Evolutionary conservation across 2,888 invertebrate genomes (phyloP).

Genomic region (Tricholauxania praeusta): DNA sequence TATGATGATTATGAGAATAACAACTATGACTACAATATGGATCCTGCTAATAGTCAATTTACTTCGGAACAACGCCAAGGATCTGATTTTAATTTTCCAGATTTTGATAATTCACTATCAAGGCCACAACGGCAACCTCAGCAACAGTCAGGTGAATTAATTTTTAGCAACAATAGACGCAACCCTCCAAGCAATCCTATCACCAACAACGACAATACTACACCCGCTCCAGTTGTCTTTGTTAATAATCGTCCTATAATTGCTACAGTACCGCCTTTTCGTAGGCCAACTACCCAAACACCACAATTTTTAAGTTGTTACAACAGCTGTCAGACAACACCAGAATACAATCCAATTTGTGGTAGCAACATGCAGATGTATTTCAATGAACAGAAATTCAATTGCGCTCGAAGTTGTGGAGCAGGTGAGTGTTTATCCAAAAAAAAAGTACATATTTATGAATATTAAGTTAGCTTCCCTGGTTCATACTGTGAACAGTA

Average conservation of each 20-base stretch:
- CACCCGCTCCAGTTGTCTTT: slow-evolving; percentile 47
- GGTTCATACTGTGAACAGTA: too few species aligned
- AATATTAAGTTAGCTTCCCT: not conserved
- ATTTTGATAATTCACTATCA: not conserved
- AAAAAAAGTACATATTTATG: not conserved
- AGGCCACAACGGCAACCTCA: not conserved
- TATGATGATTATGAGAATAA: not conserved
- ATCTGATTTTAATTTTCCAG: not conserved
- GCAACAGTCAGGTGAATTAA: slow-evolving; percentile 35
- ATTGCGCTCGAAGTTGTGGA: slow-evolving; percentile 64
- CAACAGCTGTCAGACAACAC: slow-evolving; percentile 60
- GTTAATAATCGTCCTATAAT: slow-evolving; percentile 56
- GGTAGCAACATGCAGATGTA: slow-evolving; percentile 61
- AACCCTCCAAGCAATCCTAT: slow-evolving; percentile 5
- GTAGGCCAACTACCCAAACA: slow-evolving; percentile 49
- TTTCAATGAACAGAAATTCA: slow-evolving; percentile 61
- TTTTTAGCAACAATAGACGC: slow-evolving; percentile 43
- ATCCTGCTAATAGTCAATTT: not conserved
- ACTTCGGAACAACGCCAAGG: not conserved
- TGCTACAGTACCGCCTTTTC: slow-evolving; percentile 54
- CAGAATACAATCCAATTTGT: slow-evolving; percentile 66
- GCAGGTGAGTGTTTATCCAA: slow-evolving; percentile 54
- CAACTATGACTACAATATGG: not conserved
- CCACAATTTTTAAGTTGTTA: slow-evolving; percentile 57
- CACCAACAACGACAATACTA: not conserved